Percentiles rank a stretch among this genome's conserved stretches.
Conservation (phyloP, 1,140 invertebrate genomes). For the Drosophila insularis region DNA sequence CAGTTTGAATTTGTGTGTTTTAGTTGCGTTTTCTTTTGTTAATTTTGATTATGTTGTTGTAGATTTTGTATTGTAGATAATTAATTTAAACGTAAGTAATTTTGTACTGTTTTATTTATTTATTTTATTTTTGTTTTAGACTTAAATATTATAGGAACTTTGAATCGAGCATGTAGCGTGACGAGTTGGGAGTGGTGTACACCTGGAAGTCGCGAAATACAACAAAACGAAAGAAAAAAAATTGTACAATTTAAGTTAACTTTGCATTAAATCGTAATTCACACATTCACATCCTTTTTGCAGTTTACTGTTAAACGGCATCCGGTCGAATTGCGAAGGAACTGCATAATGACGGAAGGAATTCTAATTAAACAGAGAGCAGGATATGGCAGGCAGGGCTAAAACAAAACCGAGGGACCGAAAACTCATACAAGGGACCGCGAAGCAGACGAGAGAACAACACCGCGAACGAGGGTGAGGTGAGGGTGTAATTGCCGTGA, state of each 20-base stretch:
- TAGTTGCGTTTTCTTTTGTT: conserved; percentile 12
- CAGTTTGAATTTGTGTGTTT: conserved; percentile 11
- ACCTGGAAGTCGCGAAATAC: conserved; percentile 28
- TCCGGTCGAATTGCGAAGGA: conserved; percentile 8
- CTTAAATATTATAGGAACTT: conserved; percentile 76
- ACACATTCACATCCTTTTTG: conserved; percentile 4
- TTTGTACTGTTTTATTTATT: conserved; percentile 59
- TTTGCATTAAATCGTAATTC: conserved; percentile 13
- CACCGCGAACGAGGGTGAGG: neutral
- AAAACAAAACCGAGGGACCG: conserved; percentile 7
- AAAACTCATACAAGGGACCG: neutral
- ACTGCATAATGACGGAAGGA: conserved; percentile 16
- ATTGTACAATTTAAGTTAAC: conserved; percentile 6
- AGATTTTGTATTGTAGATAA: conserved; percentile 5
- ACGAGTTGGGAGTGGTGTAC: conserved; percentile 41
- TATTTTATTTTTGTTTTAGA: conserved; percentile 41
- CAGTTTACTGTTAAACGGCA: conserved; percentile 15
- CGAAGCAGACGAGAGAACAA: conserved; percentile 7
- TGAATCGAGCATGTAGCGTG: conserved; percentile 44
- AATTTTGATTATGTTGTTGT: conserved; percentile 13
- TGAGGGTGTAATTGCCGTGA: conserved; percentile 46
- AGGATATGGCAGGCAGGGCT: conserved; percentile 8
- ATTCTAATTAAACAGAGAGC: conserved; percentile 17
- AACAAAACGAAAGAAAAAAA: conserved; percentile 6
- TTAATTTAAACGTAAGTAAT: conserved; percentile 28